Base-by-base conservation (phyloP, 2,113 vertebrate species). In the Elanoides forficatus region DNA sequence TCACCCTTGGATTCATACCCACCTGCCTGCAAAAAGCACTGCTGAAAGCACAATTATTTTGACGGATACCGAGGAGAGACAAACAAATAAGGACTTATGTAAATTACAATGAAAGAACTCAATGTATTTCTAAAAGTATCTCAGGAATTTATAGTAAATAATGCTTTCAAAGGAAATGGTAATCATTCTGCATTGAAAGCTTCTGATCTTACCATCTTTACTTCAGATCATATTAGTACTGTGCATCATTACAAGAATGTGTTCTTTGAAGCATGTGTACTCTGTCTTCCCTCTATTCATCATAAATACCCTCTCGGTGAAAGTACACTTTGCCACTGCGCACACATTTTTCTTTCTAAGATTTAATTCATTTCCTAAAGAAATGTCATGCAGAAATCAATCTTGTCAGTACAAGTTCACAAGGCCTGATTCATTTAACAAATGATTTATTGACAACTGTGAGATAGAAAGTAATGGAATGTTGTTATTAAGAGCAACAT, bases 201-300 rank as follows among this genome's bases (percentile, higher is more conserved):
- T 91, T 95, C 93, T 97, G 88, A 95, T 96, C 84, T 95, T 80
- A 48, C 82, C 76, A 95, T 88, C 65, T 94, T 94, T 92, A 86
- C 91, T 95, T 96, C 90, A 82, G 88, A 90, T 93, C 81, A 16
- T 62, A 91, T 97, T 95, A 96, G 94, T 71, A 47, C 50, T 52
- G 84, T 67, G 88, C 92, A 93, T 96, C 93, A 90, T 94, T 97
- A 97, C 88, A 95, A 96, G 85, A 96, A 95, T 80, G 91, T 94
- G 87, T 60, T 95, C 95, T 96, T 94, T 95, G 95, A 95, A 97
- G 94, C 92, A 87, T 91, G 68, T 78, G 83, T 58, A 83, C 79
- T 96, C 90, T 59, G 42, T 88, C 93, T 96, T 74, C 88, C 85
- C 84, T 74, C 83, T 79, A 81, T 84, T 96, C 86, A 85, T 95